Evolutionary conservation across 1,140 invertebrate species (phyloP).

Genomic region (Hormaphis cornu): DNA sequence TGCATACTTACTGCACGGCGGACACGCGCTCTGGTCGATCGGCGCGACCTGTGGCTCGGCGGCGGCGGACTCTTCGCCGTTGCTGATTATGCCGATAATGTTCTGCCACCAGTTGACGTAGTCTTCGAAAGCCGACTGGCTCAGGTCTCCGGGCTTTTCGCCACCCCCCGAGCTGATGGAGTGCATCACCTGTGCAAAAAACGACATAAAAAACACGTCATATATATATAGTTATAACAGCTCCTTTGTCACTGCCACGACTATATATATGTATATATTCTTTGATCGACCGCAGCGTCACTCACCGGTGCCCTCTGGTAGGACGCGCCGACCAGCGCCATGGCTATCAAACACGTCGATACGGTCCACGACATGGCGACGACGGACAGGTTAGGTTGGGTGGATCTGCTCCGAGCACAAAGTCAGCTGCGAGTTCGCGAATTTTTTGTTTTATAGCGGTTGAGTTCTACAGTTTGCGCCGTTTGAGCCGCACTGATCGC

Average conservation of each 20-base stretch:
- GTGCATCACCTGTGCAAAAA: neutral
- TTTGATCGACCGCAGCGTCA: too few species aligned
- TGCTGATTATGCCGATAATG: constrained; percentile 15
- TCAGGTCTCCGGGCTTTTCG: neutral
- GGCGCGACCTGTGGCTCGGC: neutral
- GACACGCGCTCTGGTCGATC: neutral
- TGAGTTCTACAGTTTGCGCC: neutral
- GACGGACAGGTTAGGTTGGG: too few species aligned
- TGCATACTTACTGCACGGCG: constrained; percentile 1
- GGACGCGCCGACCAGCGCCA: neutral
- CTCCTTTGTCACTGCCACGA: too few species aligned
- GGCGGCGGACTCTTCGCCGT: neutral
- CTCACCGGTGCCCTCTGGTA: neutral
- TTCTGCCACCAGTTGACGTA: constrained; percentile 33
- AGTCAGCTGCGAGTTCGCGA: too few species aligned
- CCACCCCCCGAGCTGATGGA: neutral
- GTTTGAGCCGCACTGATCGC: neutral
- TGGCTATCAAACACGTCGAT: neutral
- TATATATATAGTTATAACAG: too few species aligned
- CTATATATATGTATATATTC: too few species aligned
- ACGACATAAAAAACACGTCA: too few species aligned
- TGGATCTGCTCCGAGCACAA: too few species aligned
- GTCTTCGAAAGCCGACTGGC: neutral
- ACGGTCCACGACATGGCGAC: neutral
- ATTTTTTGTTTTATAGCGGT: neutral